Evolutionary conservation across 1,140 invertebrate genomes (phyloP).

Genomic region (Zaprionus vittiger): DNA sequence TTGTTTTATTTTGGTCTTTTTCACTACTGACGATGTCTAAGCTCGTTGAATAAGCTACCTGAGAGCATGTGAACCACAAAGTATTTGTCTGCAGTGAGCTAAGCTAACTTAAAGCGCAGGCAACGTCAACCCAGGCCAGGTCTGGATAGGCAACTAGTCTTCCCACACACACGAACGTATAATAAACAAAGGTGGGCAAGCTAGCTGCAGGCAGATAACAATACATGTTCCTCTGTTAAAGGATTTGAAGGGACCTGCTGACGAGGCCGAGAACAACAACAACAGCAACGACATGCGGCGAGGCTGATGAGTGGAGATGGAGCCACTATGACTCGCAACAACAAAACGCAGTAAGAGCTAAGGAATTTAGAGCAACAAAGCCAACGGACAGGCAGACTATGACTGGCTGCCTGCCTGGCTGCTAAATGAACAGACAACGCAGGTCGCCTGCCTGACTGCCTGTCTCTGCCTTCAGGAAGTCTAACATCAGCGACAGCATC

Average conservation of each 20-base stretch:
- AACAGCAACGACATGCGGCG: conserved; percentile 11
- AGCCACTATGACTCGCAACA: conserved; percentile 49
- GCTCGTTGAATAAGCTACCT: conserved; percentile 48
- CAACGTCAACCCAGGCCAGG: conserved; percentile 40
- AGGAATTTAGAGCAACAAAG: conserved; percentile 72
- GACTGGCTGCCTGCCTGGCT: conserved; percentile 12
- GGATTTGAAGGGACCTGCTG: conserved; percentile 48
- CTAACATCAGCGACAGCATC: conserved; percentile 79
- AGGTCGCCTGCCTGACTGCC: conserved; percentile 15
- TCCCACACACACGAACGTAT: conserved; percentile 35
- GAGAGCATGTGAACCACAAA: conserved; percentile 57
- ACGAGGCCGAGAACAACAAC: conserved; percentile 37
- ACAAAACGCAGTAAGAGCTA: conserved; percentile 61
- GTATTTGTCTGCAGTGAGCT: conserved; percentile 52
- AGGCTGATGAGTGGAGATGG: conserved; percentile 45
- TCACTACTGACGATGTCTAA: conserved; percentile 14
- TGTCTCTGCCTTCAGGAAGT: conserved; percentile 55
- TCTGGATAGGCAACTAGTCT: conserved; percentile 63
- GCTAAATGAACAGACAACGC: conserved; percentile 58
- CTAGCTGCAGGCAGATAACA: conserved; percentile 46
- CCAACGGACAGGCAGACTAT: conserved; percentile 20
- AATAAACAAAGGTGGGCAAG: conserved; percentile 43
- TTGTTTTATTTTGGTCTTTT: conserved; percentile 49
- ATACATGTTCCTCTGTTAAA: conserved; percentile 27
- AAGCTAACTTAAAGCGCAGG: conserved; percentile 58